These are phyloP conservation scores for Aegithalos caudatus DNA, from an alignment of 2,113 vertebrate species.

Conservation along the genomic window DNA sequence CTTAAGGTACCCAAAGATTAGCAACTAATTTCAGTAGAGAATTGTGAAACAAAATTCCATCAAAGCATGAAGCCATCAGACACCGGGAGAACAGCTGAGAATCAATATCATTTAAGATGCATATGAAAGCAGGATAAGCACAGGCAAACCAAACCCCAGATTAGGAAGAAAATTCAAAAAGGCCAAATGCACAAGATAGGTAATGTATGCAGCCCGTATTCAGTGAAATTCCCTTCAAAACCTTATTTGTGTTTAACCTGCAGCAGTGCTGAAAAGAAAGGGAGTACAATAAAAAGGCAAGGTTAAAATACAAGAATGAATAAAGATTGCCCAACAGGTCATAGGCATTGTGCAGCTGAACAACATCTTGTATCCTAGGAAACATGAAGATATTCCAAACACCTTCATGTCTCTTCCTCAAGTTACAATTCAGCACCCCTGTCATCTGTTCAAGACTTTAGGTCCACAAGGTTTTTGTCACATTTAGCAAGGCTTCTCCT, in stretches of 20 bases:
- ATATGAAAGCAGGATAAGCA: background rate
- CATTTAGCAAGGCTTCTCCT: background rate
- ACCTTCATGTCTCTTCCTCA: background rate
- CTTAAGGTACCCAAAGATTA: background rate
- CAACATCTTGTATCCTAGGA: background rate
- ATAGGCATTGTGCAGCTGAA: background rate
- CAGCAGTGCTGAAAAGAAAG: background rate
- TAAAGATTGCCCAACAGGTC: background rate
- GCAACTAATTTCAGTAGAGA: background rate
- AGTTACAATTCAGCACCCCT: background rate
- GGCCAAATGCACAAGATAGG: background rate
- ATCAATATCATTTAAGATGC: background rate
- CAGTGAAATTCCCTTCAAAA: background rate
- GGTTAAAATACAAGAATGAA: background rate
- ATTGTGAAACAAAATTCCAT: background rate
- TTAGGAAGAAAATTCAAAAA: background rate
- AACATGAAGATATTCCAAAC: background rate
- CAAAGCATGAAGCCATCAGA: background rate
- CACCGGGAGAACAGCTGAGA: fast-evolving
- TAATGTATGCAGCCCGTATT: background rate
- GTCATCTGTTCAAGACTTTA: background rate
- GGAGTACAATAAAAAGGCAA: background rate
- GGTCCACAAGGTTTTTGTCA: background rate
- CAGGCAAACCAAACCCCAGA: background rate
- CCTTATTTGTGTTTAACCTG: background rate